Conservation (phyloP, 2,888 invertebrate species). For the Orchestes rusci region DNA sequence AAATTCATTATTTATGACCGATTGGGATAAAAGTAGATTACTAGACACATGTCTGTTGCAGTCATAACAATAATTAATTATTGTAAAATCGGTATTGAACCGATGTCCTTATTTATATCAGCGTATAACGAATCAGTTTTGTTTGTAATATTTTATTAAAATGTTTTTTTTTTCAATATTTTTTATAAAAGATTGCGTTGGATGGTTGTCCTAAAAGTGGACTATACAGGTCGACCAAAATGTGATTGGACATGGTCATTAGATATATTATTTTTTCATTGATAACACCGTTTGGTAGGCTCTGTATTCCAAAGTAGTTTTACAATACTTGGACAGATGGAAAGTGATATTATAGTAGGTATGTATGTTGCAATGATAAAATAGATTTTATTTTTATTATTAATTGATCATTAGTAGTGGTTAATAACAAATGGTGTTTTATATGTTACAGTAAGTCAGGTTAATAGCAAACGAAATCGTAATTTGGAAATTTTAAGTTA, state of each 20-base stretch:
- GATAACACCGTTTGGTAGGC: no score
- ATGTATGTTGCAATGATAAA: constrained; percentile 1
- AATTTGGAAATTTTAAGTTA: no score
- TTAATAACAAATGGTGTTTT: constrained; percentile 8
- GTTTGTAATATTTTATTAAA: constrained; percentile 2
- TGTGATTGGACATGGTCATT: no score
- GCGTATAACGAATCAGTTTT: constrained; percentile 3
- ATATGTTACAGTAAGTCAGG: constrained; percentile 21
- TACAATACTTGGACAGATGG: constrained; percentile 4
- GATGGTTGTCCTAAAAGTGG: no score
- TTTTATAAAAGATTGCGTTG: not conserved
- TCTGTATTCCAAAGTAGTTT: constrained; percentile 2
- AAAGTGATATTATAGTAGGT: constrained; percentile 18
- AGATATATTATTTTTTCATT: no score
- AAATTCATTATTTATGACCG: not conserved
- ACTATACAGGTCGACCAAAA: no score
- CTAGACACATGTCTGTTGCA: no score
- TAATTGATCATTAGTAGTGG: not conserved
- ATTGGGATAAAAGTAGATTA: no score
- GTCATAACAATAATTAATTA: no score
- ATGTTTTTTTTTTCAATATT: constrained; percentile 3
- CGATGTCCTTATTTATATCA: no score
- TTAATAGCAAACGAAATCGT: no score
- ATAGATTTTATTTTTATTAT: constrained; percentile 10
- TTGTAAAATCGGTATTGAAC: no score